Evolutionary conservation across 1,140 invertebrate species (phyloP).

Genomic region (Penaeus chinensis): DNA sequence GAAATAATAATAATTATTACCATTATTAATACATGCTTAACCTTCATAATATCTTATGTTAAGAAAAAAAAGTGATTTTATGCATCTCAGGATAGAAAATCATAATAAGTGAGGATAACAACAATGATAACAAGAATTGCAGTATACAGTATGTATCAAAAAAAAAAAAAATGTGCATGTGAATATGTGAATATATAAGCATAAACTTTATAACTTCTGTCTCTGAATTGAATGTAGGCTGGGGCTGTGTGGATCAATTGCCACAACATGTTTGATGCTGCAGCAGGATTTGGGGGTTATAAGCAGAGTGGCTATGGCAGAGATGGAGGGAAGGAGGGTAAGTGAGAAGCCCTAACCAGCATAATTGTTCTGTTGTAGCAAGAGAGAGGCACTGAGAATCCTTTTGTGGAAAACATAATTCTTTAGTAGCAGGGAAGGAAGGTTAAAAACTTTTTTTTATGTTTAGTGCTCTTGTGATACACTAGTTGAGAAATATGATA

Average conservation of each 20-base stretch:
- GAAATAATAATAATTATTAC: no score
- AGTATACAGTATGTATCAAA: no score
- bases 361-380: not conserved
- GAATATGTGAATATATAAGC: not conserved
- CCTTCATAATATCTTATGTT: no score
- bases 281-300: conserved; percentile 70
- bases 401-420: not conserved
- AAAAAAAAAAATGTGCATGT: not conserved
- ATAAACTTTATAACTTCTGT: conserved; percentile 7
- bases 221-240: conserved; percentile 65
- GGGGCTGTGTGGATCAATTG: conserved; percentile 74
- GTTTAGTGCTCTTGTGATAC: no score
- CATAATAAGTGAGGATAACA: no score
- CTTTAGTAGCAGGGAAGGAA: not conserved
- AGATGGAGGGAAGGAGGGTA: conserved; percentile 68
- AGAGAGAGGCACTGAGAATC: not conserved
- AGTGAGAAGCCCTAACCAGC: not conserved
- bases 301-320: conserved; percentile 71
- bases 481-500: no score
- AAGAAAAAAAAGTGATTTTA: no score
- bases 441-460: no score
- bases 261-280: conserved; percentile 72
- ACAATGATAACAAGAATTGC: no score
- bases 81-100: no score
- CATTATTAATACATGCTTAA: no score